These are phyloP conservation scores for Urocynchramus pylzowi DNA, from an alignment of 2,113 vertebrate species.

Conservation along the genomic window DNA sequence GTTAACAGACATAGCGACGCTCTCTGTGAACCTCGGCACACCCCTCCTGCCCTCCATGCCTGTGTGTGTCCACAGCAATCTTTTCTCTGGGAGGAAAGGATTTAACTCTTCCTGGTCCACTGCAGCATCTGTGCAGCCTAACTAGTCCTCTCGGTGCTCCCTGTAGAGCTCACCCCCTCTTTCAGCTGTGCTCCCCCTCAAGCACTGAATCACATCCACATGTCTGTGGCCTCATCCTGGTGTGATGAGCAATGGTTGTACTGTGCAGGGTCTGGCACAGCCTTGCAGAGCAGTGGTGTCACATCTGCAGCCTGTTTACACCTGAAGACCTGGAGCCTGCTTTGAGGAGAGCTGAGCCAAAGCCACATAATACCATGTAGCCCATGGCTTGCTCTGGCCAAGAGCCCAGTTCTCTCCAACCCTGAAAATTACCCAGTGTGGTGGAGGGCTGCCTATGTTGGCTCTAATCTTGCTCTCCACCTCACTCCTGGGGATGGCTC, in stretches of 20 bases:
- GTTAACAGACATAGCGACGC: not conserved
- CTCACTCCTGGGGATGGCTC: not conserved
- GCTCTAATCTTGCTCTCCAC: not conserved
- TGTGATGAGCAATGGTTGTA: not conserved
- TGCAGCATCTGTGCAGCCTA: not conserved
- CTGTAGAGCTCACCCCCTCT: not conserved
- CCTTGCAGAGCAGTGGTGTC: not conserved
- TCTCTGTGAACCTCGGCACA: not conserved
- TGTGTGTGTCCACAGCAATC: not conserved
- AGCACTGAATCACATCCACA: not conserved
- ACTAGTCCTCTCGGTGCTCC: not conserved
- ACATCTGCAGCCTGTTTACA: not conserved
- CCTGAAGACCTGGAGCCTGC: not conserved
- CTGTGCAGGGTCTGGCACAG: not conserved
- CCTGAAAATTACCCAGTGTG: not conserved
- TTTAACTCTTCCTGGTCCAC: not conserved
- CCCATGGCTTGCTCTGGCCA: not conserved
- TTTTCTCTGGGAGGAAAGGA: slow-evolving; percentile 8
- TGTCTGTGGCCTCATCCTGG: not conserved
- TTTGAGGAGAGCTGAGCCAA: not conserved
- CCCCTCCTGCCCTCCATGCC: not conserved
- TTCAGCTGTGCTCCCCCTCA: not conserved
- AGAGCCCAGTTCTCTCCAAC: not conserved
- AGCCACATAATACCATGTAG: accelerated
- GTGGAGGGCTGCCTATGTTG: not conserved